Evolutionary conservation across 1,140 invertebrate species (phyloP).

Genomic region (silkworm (Bombyx mori)): ASM3026992v2 NC_085111.1:5875001-5875500

Average conservation of each 20-base stretch:
- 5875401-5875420: too few relatives aligned
- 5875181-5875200: slow-evolving; percentile 50
- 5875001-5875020: too few relatives aligned
- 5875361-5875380: not conserved
- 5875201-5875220: slow-evolving; percentile 70
- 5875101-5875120: slow-evolving; percentile 41
- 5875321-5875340: slow-evolving; percentile 34
- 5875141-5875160: slow-evolving; percentile 53
- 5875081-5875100: slow-evolving; percentile 49
- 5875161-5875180: slow-evolving; percentile 49
- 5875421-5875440: too few relatives aligned
- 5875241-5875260: slow-evolving; percentile 66
- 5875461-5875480: too few relatives aligned
- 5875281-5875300: slow-evolving; percentile 67
- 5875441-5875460: too few relatives aligned
- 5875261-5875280: slow-evolving; percentile 64
- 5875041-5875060: too few relatives aligned
- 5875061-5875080: slow-evolving; percentile 26
- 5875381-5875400: not conserved
- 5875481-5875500: too few relatives aligned
- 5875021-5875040: too few relatives aligned
- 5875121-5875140: slow-evolving; percentile 56
- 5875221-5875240: slow-evolving; percentile 68
- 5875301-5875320: slow-evolving; percentile 46
- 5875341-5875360: slow-evolving; percentile 19